Conservation (phyloP, 37 sponge, comb jelly and placozoan genomes). For the Chondrilla cf. caribensis region DNA sequence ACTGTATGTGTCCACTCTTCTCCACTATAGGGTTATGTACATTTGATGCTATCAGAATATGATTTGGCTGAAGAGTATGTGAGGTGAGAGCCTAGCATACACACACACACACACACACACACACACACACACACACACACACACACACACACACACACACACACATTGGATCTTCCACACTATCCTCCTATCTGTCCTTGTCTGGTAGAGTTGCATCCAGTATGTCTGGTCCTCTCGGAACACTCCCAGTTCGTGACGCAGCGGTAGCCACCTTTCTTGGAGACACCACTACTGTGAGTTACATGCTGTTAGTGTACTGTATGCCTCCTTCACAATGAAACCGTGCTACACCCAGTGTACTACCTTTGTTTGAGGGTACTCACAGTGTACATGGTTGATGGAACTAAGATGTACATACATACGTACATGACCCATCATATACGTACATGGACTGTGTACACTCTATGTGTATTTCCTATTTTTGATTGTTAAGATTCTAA, state of each 20-base stretch:
- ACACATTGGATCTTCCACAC: no score
- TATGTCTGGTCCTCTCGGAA: not conserved
- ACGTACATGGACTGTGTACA: no score
- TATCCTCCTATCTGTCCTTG: not conserved
- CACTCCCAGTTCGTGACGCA: conserved; percentile 30
- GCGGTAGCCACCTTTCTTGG: conserved; percentile 83
- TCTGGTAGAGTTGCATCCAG: not conserved
- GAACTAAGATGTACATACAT: no score
- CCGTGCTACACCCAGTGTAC: no score
- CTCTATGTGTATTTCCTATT: no score
- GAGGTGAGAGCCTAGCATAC: conserved; percentile 31
- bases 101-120: not conserved
- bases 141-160: not conserved
- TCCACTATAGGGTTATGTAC: conserved; percentile 64
- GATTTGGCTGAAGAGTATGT: conserved; percentile 61
- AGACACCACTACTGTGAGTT: conserved; percentile 24
- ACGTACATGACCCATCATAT: no score
- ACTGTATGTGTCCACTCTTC: conserved; percentile 11
- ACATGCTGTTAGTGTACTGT: no score
- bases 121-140: conserved; percentile 21
- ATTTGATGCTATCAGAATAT: conserved; percentile 63
- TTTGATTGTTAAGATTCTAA: no score
- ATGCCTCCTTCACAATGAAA: no score
- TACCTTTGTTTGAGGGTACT: no score
- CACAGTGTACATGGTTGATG: no score